Conservation (phyloP, 2,888 invertebrate genomes). For the Eledona agricola region DNA sequence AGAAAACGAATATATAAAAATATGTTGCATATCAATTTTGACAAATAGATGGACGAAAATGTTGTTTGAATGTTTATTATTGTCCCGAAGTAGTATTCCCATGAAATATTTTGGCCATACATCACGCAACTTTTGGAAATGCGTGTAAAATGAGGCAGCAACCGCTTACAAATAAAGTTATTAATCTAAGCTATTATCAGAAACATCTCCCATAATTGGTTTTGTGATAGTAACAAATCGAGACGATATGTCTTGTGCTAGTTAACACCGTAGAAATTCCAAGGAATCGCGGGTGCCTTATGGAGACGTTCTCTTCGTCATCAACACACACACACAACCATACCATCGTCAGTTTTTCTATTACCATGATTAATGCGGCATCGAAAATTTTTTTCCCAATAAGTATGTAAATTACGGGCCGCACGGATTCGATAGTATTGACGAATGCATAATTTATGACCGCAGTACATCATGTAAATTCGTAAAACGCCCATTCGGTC, state of each 20-base stretch:
- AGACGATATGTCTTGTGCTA: conserved; percentile 52
- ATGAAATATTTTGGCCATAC: conserved; percentile 33
- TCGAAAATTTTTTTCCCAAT: conserved; percentile 3
- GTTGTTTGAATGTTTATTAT: too few relatives aligned
- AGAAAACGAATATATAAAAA: too few relatives aligned
- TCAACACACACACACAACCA: background rate
- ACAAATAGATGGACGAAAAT: too few relatives aligned
- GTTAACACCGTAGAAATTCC: conserved; percentile 24
- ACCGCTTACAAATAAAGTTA: conserved; percentile 52
- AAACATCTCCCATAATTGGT: conserved; percentile 55
- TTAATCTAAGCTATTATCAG: conserved; percentile 54
- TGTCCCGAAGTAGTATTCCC: conserved; percentile 31
- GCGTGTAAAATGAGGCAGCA: conserved; percentile 18
- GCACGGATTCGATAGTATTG: conserved; percentile 3
- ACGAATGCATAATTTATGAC: conserved; percentile 2
- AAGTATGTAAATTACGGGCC: background rate
- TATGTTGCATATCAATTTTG: too few relatives aligned
- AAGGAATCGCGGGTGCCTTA: conserved; percentile 4
- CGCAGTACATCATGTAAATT: conserved; percentile 7
- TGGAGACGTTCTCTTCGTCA: conserved; percentile 6
- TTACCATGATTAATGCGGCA: conserved; percentile 11
- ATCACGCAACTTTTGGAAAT: conserved; percentile 27
- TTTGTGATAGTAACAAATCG: conserved; percentile 55
- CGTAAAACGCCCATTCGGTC: conserved; percentile 22
- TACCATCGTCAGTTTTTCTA: conserved; percentile 6